Base-by-base conservation (phyloP, 2,113 vertebrate species). In the Oxyruncus cristatus region DNA sequence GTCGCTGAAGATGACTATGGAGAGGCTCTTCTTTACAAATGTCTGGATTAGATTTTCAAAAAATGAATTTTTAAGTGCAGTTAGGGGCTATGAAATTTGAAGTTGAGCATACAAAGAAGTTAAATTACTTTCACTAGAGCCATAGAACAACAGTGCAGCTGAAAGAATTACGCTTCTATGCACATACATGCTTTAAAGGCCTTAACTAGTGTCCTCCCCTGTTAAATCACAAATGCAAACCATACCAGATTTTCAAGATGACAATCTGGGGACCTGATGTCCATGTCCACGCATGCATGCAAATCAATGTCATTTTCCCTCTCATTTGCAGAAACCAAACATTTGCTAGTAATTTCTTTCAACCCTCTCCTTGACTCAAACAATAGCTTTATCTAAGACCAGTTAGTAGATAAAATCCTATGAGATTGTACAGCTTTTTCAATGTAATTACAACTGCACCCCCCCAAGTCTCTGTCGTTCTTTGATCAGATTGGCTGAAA, bases 31-130 rank as follows among this genome's bases (percentile, higher is more conserved):
- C 92, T 93, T 92, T 91, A 84, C 49, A 79, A 50, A 92, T 89
- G 90, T 87, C 91, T 66, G 62, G 28, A 58, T 58, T 96, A 89
- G 56, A 68, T 93, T 94, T 91, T 81, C 30, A 82, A 94, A 92
- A 95, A 91, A 93, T 79, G 93, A 91, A 93, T 94, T 94, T 95
- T 95, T 94, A 94, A 96, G 68, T 87, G 95, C 93, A 92, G 66
- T 97, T 91, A 76, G 92, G 76, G 91, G 80, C 83, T 89, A 82
- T 89, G 92, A 91, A 95, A 92, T 81, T 72, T 75, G 73, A 94
- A 81, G 79, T 82, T 93, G 91, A 94, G 68, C 37, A 30, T 61
- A 87, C 80, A 82, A 65, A 91, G 79, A 92, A 96, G 86, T 94
- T 88, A 72, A 94, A 92, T 91, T 75, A 76, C 86, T 96, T 96